phyloP scores from a whole-genome alignment of 2,797 vertebrate genomes.

The Mycteria americana region DNA sequence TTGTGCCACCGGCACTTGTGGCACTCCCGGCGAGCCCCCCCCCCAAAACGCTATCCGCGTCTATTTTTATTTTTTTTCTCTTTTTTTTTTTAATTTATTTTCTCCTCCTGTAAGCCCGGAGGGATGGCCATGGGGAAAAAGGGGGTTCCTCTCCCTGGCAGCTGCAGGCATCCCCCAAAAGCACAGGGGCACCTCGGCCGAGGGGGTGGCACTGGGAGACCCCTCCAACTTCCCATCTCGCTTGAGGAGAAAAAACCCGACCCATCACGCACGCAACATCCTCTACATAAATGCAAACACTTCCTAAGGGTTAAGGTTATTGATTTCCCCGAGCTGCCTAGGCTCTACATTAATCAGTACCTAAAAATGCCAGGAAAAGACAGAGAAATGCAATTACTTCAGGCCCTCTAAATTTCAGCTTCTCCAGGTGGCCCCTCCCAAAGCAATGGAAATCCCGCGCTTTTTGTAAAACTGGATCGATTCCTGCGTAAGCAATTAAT shows the following conservation, averaged over 20 bases:
- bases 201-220: not conserved
- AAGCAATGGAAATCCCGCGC: slow-evolving; percentile 8
- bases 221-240: not conserved
- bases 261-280: accelerated
- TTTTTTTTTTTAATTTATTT: not conserved
- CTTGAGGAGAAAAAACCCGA: not conserved
- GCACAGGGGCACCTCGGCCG: accelerated
- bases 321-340: slow-evolving; percentile 57
- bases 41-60: not conserved
- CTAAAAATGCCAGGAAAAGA: slow-evolving; percentile 66
- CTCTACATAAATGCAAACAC: slow-evolving; percentile 13
- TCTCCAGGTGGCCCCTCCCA: slow-evolving; percentile 34
- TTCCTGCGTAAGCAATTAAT: slow-evolving; percentile 56
- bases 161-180: not conserved
- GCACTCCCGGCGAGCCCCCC: slow-evolving; percentile 22
- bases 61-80: not conserved
- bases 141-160: accelerated
- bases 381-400: slow-evolving; percentile 65
- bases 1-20: slow-evolving; percentile 81
- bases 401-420: slow-evolving; percentile 42
- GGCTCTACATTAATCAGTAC: slow-evolving; percentile 63
- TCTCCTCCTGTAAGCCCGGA: not conserved
- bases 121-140: not conserved
- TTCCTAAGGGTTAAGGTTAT: slow-evolving; percentile 61
- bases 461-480: slow-evolving; percentile 45